Percentiles rank a stretch among this genome's conserved stretches.
Evolutionary conservation across 2,113 vertebrate genomes (phyloP).

Genomic region (Podiceps cristatus): DNA sequence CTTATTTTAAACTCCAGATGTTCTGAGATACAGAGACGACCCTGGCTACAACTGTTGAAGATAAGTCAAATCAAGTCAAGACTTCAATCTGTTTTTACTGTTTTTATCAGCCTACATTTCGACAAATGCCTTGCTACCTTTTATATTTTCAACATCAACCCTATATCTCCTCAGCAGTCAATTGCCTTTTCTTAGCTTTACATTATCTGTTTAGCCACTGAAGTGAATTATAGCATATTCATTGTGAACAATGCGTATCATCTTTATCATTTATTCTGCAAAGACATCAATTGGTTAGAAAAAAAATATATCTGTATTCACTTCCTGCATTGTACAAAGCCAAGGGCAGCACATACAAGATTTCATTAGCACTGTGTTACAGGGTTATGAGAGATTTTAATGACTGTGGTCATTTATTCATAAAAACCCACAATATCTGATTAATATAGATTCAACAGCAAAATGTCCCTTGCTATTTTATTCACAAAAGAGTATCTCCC

Average conservation of each 20-base stretch:
- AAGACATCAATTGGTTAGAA: conserved; percentile 62
- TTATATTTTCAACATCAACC: conserved; percentile 75
- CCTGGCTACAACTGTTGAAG: conserved; percentile 68
- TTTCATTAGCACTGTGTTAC: conserved; percentile 47
- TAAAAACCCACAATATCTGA: conserved; percentile 37
- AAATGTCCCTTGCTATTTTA: conserved; percentile 2
- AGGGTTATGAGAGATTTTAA: conserved; percentile 57
- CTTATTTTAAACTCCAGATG: conserved; percentile 76
- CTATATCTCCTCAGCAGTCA: conserved; percentile 71
- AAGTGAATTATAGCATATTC: conserved; percentile 79
- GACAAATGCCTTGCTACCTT: conserved; percentile 72
- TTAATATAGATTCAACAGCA: conserved; percentile 31
- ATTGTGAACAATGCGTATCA: conserved; percentile 72
- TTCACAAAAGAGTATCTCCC: not conserved
- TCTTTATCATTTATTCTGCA: conserved; percentile 73
- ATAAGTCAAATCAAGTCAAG: conserved; percentile 79
- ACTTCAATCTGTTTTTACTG: conserved; percentile 76
- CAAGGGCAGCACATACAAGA: conserved; percentile 40
- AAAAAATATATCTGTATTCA: conserved; percentile 64
- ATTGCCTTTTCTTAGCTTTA: conserved; percentile 67
- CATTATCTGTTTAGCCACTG: conserved; percentile 76
- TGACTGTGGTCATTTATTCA: conserved; percentile 59
- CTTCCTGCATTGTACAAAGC: conserved; percentile 48
- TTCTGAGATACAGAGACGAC: conserved; percentile 70
- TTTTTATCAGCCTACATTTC: conserved; percentile 79